Percentiles rank a stretch among this genome's conserved stretches.
These are phyloP conservation scores for Cydia fagiglandana DNA, from an alignment of 1,140 invertebrate species.

Conservation along the genomic window DNA sequence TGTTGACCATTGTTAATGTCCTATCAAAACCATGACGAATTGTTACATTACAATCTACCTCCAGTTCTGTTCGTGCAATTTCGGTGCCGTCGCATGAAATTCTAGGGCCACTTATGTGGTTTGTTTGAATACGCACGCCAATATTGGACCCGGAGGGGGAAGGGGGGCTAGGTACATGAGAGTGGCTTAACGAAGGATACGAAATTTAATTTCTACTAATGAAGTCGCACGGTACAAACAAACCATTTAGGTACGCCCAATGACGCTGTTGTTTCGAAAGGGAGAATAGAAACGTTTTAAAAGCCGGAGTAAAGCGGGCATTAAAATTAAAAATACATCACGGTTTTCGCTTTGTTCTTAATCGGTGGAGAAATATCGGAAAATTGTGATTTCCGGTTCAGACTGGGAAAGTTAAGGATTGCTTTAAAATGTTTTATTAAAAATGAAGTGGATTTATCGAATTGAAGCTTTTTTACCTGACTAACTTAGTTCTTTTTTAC, in stretches of 20 bases:
- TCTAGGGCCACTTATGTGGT: slow-evolving; percentile 24
- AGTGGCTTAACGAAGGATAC: slow-evolving; percentile 31
- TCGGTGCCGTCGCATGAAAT: slow-evolving; percentile 18
- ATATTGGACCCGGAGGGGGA: neutral
- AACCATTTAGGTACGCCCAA: slow-evolving; percentile 40
- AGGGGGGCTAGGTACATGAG: neutral
- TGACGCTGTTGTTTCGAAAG: slow-evolving; percentile 50
- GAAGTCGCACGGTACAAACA: slow-evolving; percentile 43
- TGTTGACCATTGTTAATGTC: no score
- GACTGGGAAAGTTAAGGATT: neutral
- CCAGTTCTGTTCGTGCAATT: neutral
- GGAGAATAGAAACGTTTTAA: slow-evolving; percentile 76
- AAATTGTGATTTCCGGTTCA: neutral
- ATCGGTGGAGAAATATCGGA: slow-evolving; percentile 4
- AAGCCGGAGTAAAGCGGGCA: slow-evolving; percentile 54
- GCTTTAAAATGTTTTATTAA: neutral
- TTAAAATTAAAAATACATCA: slow-evolving; percentile 40
- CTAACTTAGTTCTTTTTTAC: no score
- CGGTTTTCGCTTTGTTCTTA: neutral
- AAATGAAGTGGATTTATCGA: neutral
- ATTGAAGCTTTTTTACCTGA: no score
- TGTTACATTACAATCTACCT: no score
- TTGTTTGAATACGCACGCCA: slow-evolving; percentile 16
- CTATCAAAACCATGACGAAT: no score
- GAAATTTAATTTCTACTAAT: slow-evolving; percentile 52